Base-by-base conservation (phyloP, 2,797 vertebrate species). In the Onychomys torridus region DNA sequence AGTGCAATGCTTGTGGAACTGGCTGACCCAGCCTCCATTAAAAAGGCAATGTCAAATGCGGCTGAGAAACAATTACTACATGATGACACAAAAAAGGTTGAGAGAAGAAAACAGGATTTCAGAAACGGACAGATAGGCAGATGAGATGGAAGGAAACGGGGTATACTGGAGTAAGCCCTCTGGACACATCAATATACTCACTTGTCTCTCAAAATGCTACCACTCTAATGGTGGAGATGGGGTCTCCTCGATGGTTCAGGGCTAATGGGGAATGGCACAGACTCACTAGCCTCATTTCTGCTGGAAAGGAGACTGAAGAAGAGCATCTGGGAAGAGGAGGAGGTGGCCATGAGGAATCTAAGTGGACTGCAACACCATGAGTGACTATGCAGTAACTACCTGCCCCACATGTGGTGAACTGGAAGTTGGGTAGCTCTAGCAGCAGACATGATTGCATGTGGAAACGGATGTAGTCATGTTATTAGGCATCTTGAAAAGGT, bases 381-480 rank as follows among this genome's bases (percentile, higher is more conserved):
- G 43, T 16, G 46, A 49, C 25, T 49, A 55, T 2, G 37, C 85
- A 89, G 84, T 34, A 75, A 59, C 32, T 69, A 96, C 93, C 71
- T 55, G 73, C 12, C 40, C 71, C 78, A 67, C 77, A 89, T 52
- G 34, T 12, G 40, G 46, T 84, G 79, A 84, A 89, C 6, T 19
- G n/a, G 23, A 96, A 83, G 85, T 49, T 59, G 69, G 77, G 89
- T 6, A 93, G 83, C 77, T 65, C 46, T 34, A 86, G 82, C 75
- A 96, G 92, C 75, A 87, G 55, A 97, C 65, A 96, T 59, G 93
- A 96, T 93, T 93, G 46, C 52, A 29, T 67, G 34, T 57, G 75
- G 73, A 52, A 55, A 57, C 69, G 57, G 87, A 92, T 40, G 73
- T 5, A 87, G 55, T 76, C 57, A 55, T 82, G 78, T 78, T 91